Base-by-base conservation (phyloP, 2,888 invertebrate genomes). In the Anthrax anthrax region DNA sequence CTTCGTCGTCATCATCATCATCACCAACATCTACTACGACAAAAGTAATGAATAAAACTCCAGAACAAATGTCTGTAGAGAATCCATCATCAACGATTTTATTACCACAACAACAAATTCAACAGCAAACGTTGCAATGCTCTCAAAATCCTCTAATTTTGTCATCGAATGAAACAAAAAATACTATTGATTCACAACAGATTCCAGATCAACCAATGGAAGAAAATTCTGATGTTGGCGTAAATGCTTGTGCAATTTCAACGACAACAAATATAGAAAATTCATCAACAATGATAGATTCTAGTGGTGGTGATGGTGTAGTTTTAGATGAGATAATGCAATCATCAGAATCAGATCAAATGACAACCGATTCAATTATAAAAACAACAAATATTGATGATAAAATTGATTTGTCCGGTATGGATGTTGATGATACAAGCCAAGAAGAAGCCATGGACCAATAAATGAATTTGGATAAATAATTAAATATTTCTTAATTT, bases 381-480 rank as follows among this genome's bases (percentile, higher is more conserved):
- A 49, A 49, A 46, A 39, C 55, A 47, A 65, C 65, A 51, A n/a
- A n/a, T n/a, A 62, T 65, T 17, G 47, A 47, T 19, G 49, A 44
- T 17, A 50, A 51, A 36, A 18, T 32, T 37, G 65, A 63, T 48
- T 58, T 59, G 12, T 60, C 60, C 36, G 63, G 63, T 45, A 68
- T 68, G 67, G 67, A 68, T 48, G 62, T 67, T 17, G 67, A 68
- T 42, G 67, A 67, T 44, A 65, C 64, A 52, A 67, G 65, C 55
- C 66, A 65, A 46, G 65, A 67, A 56, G 54, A 52, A 37, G 67
- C 68, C 46, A 68, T 68, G 67, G 65, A 67, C 55, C 67, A 67
- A 54, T 67, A 67, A 56, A 41, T 32, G 23, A 4, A 23, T 23
- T 23, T 23, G 4, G 23, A 23, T 6, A 23, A 23, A 6, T 4